A percentile compares a stretch with the other conserved stretches of the same genome.
Evolutionary conservation across 2,888 invertebrate species (phyloP).

Genomic region (Harpalus rubripes): DNA sequence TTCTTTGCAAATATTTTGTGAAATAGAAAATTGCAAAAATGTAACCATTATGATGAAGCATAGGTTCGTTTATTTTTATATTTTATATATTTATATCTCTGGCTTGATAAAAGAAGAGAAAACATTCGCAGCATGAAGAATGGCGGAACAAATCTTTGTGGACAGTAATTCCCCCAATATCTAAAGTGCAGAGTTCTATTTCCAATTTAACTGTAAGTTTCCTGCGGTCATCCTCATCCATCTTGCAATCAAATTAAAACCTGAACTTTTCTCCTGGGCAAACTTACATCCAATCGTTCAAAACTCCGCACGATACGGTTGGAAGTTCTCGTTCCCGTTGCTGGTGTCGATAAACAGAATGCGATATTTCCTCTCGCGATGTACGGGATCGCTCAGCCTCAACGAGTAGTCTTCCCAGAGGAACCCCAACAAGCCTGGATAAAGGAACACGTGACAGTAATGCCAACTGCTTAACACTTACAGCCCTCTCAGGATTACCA

Average conservation of each 20-base stretch:
- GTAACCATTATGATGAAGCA: neutral
- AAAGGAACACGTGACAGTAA: conserved; percentile 64
- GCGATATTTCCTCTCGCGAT: conserved; percentile 46
- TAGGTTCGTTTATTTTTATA: too few species aligned
- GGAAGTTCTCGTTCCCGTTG: neutral
- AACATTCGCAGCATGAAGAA: neutral
- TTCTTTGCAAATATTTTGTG: too few species aligned
- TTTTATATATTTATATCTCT: neutral
- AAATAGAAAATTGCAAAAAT: too few species aligned
- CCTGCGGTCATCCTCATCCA: conserved; percentile 2
- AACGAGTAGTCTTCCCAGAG: neutral
- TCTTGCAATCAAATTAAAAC: conserved; percentile 41
- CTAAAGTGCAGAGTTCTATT: neutral
- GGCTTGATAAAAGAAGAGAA: neutral
- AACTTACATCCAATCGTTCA: conserved; percentile 32
- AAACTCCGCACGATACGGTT: conserved; percentile 1
- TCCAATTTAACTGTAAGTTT: neutral
- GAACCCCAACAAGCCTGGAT: conserved; percentile 16
- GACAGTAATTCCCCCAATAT: neutral
- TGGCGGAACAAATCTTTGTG: neutral
- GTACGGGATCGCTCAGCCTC: conserved; percentile 28
- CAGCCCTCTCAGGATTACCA: conserved; percentile 59
- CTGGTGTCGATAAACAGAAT: conserved; percentile 59
- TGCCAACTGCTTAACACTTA: conserved; percentile 66
- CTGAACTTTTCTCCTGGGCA: conserved; percentile 13